Evolutionary conservation across 2,113 vertebrate genomes (phyloP), one percentile per base, ranked within the genome.

Genomic region (Psilopsiagon aurifrons): DNA sequence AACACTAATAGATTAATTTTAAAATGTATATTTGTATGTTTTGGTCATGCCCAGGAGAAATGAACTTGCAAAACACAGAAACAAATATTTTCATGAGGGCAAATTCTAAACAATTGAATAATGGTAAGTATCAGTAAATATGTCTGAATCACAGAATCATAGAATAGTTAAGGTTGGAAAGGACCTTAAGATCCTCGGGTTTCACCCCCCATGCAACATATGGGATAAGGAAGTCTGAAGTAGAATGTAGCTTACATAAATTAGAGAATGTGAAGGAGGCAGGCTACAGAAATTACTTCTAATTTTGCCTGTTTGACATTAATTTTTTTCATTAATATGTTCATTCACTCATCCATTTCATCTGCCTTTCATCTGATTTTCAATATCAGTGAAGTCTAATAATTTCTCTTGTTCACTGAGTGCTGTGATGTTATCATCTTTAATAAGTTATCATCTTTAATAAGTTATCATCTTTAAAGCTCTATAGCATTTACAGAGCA

Each of bases 1-100:
- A 83, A 92, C 59, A 89, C 16, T 85, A 95, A 93, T 78, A 37
- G 69, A 90, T 86, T 96, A 3, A 78, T 92, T 94, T 97, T 46
- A 66, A 89, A 95, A 80, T 62, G 63, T 67, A 33, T 80, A 64
- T 74, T 95, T 83, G 51, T 41, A 63, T 87, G 67, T 76, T 94
- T 91, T 92, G 47, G 44, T 74, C 24, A 39, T 37, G 66, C 55
- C 17, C 78, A 93, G 17, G 59, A 95, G 83, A 90, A 78, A 39
- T 10, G 74, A 95, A 66, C 37, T 77, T 92, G 31, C 23, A 85
- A 68, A 91, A 70, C 7, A 78, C 11, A 78, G 10, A 81, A 76
- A 78, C 41, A 0, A 77, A 43, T 23, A 59, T 52, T 83, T 78
- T 57, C 29, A 31, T 67, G 35, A 57, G 3, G 17, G 8, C 1